These are phyloP conservation scores for Tetrax tetrax DNA, from an alignment of 2,113 vertebrate genomes.

Conservation along the genomic window DNA sequence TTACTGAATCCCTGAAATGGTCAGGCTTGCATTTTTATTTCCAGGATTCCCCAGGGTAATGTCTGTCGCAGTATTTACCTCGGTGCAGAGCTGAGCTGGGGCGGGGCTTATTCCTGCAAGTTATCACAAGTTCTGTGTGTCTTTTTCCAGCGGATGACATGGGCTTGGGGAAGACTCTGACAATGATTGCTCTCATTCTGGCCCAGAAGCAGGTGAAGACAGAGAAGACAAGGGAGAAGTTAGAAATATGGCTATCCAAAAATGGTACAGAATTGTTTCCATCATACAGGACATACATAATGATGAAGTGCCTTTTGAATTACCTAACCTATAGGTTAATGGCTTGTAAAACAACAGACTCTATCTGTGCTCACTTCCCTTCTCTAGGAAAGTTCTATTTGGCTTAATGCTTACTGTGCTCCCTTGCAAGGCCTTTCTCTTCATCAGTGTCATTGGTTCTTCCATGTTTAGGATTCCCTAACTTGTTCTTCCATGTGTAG, in stretches of 20 bases:
- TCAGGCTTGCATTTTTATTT: neutral
- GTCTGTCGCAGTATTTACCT: neutral
- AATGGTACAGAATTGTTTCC: conserved; percentile 71
- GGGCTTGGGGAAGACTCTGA: conserved; percentile 96
- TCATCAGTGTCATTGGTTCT: neutral
- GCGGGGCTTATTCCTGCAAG: neutral
- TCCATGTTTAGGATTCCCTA: neutral
- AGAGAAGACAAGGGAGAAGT: conserved; percentile 62
- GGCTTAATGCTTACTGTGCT: neutral
- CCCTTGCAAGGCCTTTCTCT: neutral
- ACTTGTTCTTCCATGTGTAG: neutral
- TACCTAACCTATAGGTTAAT: neutral
- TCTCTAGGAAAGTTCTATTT: neutral
- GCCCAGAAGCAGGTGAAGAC: conserved; percentile 76
- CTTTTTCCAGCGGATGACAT: conserved; percentile 90
- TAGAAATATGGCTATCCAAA: conserved; percentile 83
- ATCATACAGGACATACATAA: neutral
- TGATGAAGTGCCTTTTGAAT: neutral
- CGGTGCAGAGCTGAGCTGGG: neutral
- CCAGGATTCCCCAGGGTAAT: neutral
- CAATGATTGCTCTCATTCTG: conserved; percentile 91
- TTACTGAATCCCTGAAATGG: neutral
- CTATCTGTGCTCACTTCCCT: neutral
- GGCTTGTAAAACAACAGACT: rapidly evolving
- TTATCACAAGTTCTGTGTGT: neutral